Base-by-base conservation (phyloP, 2,797 vertebrate species). In the Pogoniulus pusillus region DNA sequence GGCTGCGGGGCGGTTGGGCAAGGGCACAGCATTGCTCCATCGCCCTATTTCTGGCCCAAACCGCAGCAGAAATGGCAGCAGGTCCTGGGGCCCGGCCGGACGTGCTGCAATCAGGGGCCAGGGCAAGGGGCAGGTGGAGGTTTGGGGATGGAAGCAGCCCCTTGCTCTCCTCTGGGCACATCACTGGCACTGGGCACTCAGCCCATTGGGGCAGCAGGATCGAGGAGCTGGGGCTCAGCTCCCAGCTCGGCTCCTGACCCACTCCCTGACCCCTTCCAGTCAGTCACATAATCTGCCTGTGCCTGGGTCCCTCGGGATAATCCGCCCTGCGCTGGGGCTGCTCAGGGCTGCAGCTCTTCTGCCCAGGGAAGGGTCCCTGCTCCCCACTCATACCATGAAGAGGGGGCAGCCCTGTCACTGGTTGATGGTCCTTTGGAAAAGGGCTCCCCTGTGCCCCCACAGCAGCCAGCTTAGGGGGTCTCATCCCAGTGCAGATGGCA, bases 341-440 rank as follows among this genome's bases (percentile, higher is more conserved):
- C 60, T 30, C 1, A 7, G 23, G 76, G 43, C 62, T 1, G 0
- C 54, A 34, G 51, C 24, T 77, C 54, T 35, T n/a, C 73, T 29
- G 20, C 37, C 54, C 0, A 1, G 8, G 30, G n/a, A 19, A 30
- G 12, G 53, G 19, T 47, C 54, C 49, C 59, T 6, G 4, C 10
- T 62, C 34, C 63, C 16, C 0, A 0, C 4, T 0, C 0, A 0
- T 70, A 14, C 69, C 5, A 3, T 0, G 0, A 55, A 34, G 39
- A 69, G 3, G 11, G 27, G 57, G 35, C 4, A 49, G 47, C 57
- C 3, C 0, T 12, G 3, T 47, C 74, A 6, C 45, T 12, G 16
- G 13, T 45, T 45, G 51, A 0, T 1, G 6, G 6, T 14, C 41
- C 51, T 68, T 82, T 9, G 14, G 69, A 34, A 66, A 63, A 9